phyloP scores from a whole-genome alignment of 2,113 vertebrate species.

The Pungitius pungitius region DNA sequence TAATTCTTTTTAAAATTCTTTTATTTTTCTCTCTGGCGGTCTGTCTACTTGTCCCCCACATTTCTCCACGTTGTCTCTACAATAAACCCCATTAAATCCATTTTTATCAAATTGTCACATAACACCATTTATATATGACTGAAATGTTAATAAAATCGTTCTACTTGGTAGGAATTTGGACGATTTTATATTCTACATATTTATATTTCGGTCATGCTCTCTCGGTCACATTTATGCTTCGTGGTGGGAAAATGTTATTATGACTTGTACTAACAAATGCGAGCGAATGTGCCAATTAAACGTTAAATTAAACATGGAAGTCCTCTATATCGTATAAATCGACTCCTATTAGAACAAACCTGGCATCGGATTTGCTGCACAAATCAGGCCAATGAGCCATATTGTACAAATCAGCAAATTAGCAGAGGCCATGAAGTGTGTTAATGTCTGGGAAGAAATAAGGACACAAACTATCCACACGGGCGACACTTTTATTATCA shows the following conservation, averaged over 20 bases:
- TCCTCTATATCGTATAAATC: slow-evolving; percentile 78
- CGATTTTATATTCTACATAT: too few species aligned
- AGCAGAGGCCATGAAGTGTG: slow-evolving; percentile 84
- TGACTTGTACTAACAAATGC: slow-evolving; percentile 79
- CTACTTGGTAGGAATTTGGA: slow-evolving; percentile 53
- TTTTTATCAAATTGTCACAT: slow-evolving; percentile 42
- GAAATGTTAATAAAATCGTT: slow-evolving; percentile 66
- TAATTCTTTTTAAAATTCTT: neutral
- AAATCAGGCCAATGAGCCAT: slow-evolving; percentile 85
- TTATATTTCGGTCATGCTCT: slow-evolving; percentile 72
- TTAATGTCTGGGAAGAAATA: slow-evolving; percentile 82
- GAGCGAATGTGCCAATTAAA: slow-evolving; percentile 74
- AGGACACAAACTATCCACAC: slow-evolving; percentile 80
- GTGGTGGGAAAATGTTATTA: slow-evolving; percentile 70
- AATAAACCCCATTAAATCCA: slow-evolving; percentile 54
- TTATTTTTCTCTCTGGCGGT: neutral
- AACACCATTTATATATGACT: slow-evolving; percentile 42
- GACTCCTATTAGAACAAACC: slow-evolving; percentile 81
- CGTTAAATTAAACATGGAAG: slow-evolving; percentile 77
- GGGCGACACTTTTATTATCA: slow-evolving; percentile 82
- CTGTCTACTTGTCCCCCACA: neutral
- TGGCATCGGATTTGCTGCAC: slow-evolving; percentile 80
- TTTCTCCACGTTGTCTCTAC: slow-evolving; percentile 16
- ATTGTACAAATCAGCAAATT: slow-evolving; percentile 86
- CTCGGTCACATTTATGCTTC: slow-evolving; percentile 68